Evolutionary conservation across 2,113 vertebrate genomes (phyloP), one percentile per base, ranked within the genome.

Genomic region (Lonchura striata): DNA sequence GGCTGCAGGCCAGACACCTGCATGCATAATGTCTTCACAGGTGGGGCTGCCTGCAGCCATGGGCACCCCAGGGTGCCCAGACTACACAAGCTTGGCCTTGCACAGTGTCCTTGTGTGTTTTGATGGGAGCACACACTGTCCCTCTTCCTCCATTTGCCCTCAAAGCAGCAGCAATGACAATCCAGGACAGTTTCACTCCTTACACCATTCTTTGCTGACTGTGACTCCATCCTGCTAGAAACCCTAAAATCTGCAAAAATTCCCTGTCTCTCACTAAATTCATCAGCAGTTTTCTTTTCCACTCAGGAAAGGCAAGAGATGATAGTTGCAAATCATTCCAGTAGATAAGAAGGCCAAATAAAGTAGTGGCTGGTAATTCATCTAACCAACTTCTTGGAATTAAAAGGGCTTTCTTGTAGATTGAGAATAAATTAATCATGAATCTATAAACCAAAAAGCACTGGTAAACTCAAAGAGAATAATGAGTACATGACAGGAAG

Each of bases 361-460:
- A 83, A 95, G 69, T 57, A 84, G 50, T 39, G 69, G 46, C 96
- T 95, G 41, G 25, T 91, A 90, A 95, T 94, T 95, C 74, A 91
- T 91, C 74, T 95, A 93, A 80, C 93, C 93, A 83, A 93, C 90
- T 95, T 95, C 91, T 94, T 96, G 80, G 69, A 96, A 97, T 97
- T 95, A 96, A 94, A 92, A 95, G 61, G 53, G 42, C 53, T 95
- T 92, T 88, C 90, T 93, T 95, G 69, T 90, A 96, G 91, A 95
- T 94, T 95, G 74, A 93, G 82, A 89, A 97, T 97, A 95, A 95
- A 97, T 97, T 96, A 96, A 95, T 93, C 90, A 95, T 97, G 88
- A 97, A 59, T 79, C 88, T 90, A 68, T 96, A 97, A 97, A 96
- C 61, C 90, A 92, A 74, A 92, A 79, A 94, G 94, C 90, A 91